These are phyloP conservation scores for Apistogramma diplotaenia DNA, from an alignment of 2,113 vertebrate genomes.

Conservation along the genomic window DNA sequence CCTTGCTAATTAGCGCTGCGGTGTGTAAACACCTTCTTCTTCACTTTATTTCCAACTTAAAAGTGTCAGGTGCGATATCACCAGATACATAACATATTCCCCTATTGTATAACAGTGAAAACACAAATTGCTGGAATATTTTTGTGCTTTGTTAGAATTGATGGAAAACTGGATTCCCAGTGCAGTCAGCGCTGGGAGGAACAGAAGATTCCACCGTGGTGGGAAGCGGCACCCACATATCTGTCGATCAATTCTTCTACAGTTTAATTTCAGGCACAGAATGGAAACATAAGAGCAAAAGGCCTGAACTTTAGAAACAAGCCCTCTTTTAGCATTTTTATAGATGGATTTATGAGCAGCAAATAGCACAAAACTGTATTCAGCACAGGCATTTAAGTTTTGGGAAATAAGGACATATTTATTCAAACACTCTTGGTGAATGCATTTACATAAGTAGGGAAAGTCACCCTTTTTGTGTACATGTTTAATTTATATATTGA, in stretches of 20 bases:
- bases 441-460: background rate
- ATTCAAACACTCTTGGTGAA: background rate
- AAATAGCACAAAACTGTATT: background rate
- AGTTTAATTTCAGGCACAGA: background rate
- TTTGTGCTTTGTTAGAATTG: too few relatives aligned
- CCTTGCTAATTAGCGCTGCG: background rate
- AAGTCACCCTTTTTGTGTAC: background rate
- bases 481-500: background rate
- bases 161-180: background rate
- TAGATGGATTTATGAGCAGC: background rate
- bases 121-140: background rate
- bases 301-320: background rate
- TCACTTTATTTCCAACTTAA: background rate
- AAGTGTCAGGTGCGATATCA: background rate
- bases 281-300: background rate
- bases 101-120: background rate
- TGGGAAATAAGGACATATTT: background rate
- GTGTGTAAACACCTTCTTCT: background rate
- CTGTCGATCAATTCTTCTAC: too few relatives aligned
- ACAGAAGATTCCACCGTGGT: background rate
- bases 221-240: background rate
- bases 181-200: background rate
- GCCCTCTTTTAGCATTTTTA: background rate
- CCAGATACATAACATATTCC: background rate
- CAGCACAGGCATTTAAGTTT: background rate